Evolutionary conservation across 2,888 invertebrate genomes (phyloP).

Genomic region (Tenthredo amoena): DNA sequence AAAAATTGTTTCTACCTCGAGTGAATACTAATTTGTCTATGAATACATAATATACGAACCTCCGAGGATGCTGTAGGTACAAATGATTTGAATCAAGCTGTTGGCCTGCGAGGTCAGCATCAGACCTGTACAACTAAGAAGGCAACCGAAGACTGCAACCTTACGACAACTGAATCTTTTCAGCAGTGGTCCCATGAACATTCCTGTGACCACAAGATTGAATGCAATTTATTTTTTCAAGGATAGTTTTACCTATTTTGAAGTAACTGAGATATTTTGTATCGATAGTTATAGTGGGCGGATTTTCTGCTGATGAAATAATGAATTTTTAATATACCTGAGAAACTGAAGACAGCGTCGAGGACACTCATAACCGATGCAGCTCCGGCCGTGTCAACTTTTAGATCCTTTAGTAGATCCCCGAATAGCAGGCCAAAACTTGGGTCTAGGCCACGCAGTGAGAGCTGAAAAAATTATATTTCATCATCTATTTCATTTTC

Average conservation of each 20-base stretch:
- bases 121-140: conserved; percentile 84
- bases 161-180: conserved; percentile 88
- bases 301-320: neutral
- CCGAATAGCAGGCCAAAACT: conserved; percentile 90
- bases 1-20: conserved; percentile 43
- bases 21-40: conserved; percentile 33
- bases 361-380: conserved; percentile 88
- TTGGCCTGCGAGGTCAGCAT: conserved; percentile 85
- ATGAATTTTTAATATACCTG: conserved; percentile 75
- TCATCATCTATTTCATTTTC: neutral
- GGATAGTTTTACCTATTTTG: neutral
- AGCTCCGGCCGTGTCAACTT: conserved; percentile 88
- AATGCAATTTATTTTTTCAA: neutral
- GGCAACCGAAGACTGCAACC: conserved; percentile 84
- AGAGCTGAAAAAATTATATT: conserved; percentile 81
- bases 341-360: conserved; percentile 89
- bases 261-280: neutral
- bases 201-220: conserved; percentile 71
- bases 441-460: conserved; percentile 89
- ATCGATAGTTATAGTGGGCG: neutral
- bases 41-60: conserved; percentile 78
- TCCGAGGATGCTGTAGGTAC: conserved; percentile 88
- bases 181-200: conserved; percentile 88
- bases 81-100: conserved; percentile 86
- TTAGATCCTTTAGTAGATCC: conserved; percentile 84